Evolutionary conservation across 1,140 invertebrate genomes (phyloP).

Genomic region (Drosophila navojoa): DNA sequence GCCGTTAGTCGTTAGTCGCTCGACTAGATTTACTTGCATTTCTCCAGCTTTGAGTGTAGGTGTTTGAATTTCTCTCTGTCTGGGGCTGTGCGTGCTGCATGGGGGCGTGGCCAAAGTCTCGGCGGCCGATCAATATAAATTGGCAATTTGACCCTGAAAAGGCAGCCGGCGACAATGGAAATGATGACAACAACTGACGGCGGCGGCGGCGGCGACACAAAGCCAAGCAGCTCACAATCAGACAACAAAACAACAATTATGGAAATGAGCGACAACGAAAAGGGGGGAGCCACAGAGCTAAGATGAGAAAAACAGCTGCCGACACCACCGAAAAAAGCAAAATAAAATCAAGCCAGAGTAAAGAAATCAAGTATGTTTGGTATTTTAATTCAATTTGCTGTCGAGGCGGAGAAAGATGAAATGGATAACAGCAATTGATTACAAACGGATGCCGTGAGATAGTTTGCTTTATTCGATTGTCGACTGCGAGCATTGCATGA

Average conservation of each 20-base stretch:
- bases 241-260: slow-evolving; percentile 66
- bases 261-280: slow-evolving; percentile 55
- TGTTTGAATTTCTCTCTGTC: slow-evolving; percentile 42
- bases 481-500: neutral
- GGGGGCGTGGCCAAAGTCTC: slow-evolving; percentile 30
- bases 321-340: slow-evolving; percentile 6
- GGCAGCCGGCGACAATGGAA: slow-evolving; percentile 24
- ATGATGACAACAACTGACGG: slow-evolving; percentile 13
- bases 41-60: slow-evolving; percentile 34
- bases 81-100: neutral
- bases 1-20: slow-evolving; percentile 5
- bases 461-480: neutral
- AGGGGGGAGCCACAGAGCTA: neutral
- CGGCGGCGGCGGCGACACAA: slow-evolving; percentile 54
- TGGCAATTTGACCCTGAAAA: slow-evolving; percentile 71
- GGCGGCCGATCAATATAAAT: slow-evolving; percentile 67
- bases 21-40: neutral
- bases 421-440: slow-evolving; percentile 45
- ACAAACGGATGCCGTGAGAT: slow-evolving; percentile 5
- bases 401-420: slow-evolving; percentile 40
- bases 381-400: slow-evolving; percentile 73
- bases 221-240: slow-evolving; percentile 45
- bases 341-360: slow-evolving; percentile 1
- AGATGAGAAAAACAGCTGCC: slow-evolving; percentile 24
- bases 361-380: slow-evolving; percentile 47